phyloP scores from a whole-genome alignment of 2,888 invertebrate species.

The Mesorhabditis belari region DNA sequence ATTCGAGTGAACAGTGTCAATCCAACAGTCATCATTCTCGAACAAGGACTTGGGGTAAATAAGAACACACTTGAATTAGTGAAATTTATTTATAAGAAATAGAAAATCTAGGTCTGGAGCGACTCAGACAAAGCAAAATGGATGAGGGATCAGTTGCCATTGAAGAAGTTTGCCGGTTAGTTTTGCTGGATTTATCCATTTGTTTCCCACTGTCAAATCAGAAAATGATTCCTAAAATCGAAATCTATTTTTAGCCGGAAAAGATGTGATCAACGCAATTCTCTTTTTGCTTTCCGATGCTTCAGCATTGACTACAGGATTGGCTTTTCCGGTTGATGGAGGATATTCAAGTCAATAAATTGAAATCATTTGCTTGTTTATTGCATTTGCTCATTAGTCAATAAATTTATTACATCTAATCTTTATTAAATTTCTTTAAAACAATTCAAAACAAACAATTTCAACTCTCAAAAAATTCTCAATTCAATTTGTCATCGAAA shows the following conservation, averaged over 20 bases:
- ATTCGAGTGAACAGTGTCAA: slow-evolving; percentile 87
- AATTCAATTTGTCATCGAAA: too few relatives aligned
- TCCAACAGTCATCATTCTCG: slow-evolving; percentile 88
- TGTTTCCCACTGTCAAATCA: too few relatives aligned
- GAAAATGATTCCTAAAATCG: too few relatives aligned
- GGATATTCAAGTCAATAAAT: slow-evolving; percentile 58
- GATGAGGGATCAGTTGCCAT: slow-evolving; percentile 74
- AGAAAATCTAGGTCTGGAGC: slow-evolving; percentile 66
- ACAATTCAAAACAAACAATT: too few relatives aligned
- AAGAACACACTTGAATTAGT: too few relatives aligned
- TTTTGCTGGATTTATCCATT: too few relatives aligned
- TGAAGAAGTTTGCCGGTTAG: slow-evolving; percentile 72
- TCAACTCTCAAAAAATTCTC: too few relatives aligned
- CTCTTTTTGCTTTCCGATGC: slow-evolving; percentile 73
- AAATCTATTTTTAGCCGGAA: slow-evolving; percentile 65
- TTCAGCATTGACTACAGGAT: slow-evolving; percentile 75
- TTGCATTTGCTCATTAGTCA: too few relatives aligned
- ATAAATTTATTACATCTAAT: too few relatives aligned
- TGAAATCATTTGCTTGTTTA: neutral
- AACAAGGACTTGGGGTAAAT: slow-evolving; percentile 42
- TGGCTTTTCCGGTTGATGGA: slow-evolving; percentile 74
- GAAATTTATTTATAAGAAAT: too few relatives aligned
- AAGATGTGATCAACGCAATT: slow-evolving; percentile 75
- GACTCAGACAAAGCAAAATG: slow-evolving; percentile 69
- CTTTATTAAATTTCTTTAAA: too few relatives aligned